phyloP scores from a whole-genome alignment of 2,888 invertebrate genomes.

The Rotaria sp. region DNA sequence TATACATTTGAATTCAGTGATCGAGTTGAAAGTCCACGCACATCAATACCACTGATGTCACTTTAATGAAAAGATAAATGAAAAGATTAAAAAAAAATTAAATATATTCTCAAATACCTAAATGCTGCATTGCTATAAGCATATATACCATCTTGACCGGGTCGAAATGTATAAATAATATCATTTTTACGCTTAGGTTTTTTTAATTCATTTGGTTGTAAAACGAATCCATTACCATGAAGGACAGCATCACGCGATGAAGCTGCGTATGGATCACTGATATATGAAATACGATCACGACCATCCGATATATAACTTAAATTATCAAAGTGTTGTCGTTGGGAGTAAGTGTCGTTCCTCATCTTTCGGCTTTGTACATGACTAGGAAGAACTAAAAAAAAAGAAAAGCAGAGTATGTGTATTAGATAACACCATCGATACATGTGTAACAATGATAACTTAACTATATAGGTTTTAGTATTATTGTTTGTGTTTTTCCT shows the following conservation, averaged over 20 bases:
- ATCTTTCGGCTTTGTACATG: background rate
- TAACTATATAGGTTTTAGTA: background rate
- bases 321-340: background rate
- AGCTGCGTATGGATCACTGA: background rate
- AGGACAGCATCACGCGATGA: background rate
- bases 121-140: slow-evolving; percentile 4
- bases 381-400: slow-evolving; percentile 3
- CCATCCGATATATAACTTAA: slow-evolving; percentile 3
- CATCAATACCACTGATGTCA: background rate
- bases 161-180: background rate
- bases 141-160: background rate
- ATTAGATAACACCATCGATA: background rate
- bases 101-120: background rate
- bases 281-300: background rate
- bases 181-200: background rate
- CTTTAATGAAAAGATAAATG: background rate
- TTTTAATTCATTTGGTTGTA: background rate
- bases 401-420: background rate
- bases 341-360: background rate
- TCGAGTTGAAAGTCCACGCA: background rate
- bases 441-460: background rate
- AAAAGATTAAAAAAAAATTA: background rate
- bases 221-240: background rate
- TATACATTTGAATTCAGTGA: background rate
- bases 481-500: no score